A percentile compares a stretch with the other conserved stretches of the same genome.
Evolutionary conservation across 2,797 vertebrate species (phyloP).

Genomic region (Ceryle rudis): DNA sequence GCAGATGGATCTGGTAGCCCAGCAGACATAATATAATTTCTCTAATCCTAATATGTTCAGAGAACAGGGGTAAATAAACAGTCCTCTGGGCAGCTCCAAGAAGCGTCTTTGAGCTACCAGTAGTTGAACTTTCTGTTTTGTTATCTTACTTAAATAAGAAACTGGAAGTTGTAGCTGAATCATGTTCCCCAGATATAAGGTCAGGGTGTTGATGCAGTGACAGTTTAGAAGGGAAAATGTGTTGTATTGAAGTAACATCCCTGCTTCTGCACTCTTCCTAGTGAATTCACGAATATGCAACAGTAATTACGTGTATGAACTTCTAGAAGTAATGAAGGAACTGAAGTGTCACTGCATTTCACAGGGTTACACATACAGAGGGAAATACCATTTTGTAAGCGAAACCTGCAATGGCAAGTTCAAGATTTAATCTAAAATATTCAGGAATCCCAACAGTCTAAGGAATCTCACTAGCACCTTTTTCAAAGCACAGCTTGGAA

Average conservation of each 20-base stretch:
- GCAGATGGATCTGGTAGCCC: background rate
- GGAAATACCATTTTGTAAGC: background rate
- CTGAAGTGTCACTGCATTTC: background rate
- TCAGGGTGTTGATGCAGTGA: background rate
- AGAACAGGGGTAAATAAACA: background rate
- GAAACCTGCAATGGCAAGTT: background rate
- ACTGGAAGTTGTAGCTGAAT: background rate
- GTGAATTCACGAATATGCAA: background rate
- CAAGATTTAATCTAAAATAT: background rate
- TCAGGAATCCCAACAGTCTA: background rate
- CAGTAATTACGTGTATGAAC: background rate
- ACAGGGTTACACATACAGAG: background rate
- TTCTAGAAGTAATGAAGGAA: background rate
- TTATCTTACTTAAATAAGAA: background rate
- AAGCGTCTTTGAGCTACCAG: background rate
- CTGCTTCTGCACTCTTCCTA: background rate
- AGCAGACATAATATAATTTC: background rate
- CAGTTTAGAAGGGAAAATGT: background rate
- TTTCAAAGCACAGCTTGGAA: background rate
- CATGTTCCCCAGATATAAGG: rapidly evolving
- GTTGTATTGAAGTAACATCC: background rate
- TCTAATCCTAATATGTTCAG: background rate
- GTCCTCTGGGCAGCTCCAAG: background rate
- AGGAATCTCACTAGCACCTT: background rate
- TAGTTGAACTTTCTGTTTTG: background rate